phyloP scores from a whole-genome alignment of 2,113 vertebrate species.

The Asarcornis scutulata region DNA sequence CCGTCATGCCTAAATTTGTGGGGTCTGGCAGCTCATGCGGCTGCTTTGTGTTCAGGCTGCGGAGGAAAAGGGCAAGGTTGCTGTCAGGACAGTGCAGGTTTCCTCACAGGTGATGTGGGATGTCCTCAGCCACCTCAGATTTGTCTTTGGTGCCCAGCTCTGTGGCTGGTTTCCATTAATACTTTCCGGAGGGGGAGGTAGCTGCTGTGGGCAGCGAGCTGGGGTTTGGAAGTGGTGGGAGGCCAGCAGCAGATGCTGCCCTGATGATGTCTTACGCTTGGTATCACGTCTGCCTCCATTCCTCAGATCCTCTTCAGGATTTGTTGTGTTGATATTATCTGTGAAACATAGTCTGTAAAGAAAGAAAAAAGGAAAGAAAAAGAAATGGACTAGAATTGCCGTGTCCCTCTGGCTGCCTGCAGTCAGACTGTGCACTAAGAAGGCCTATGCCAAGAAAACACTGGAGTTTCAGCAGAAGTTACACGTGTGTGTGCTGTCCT shows the following conservation, averaged over 20 bases:
- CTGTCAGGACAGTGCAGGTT: not conserved
- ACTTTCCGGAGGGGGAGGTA: not conserved
- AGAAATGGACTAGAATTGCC: rapidly evolving
- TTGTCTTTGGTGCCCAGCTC: not conserved
- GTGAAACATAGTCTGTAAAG: not conserved
- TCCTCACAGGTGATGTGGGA: not conserved
- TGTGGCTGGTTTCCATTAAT: not conserved
- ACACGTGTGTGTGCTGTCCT: not conserved
- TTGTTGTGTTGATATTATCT: not conserved
- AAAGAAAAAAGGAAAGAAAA: not conserved
- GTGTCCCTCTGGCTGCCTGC: not conserved
- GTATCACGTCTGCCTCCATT: not conserved
- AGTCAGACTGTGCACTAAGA: not conserved
- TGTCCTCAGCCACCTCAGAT: not conserved
- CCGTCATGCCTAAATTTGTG: not conserved
- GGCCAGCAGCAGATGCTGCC: not conserved
- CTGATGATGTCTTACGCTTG: not conserved
- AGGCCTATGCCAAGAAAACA: not conserved
- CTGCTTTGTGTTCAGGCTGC: not conserved
- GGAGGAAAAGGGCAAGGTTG: not conserved
- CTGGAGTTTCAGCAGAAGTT: not conserved
- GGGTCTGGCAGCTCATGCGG: not conserved
- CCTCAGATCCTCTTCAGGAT: not conserved
- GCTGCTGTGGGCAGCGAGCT: not conserved
- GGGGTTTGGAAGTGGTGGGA: not conserved